Conservation (phyloP, 2,797 vertebrate species). For the Peromyscus melanophrys region DNA sequence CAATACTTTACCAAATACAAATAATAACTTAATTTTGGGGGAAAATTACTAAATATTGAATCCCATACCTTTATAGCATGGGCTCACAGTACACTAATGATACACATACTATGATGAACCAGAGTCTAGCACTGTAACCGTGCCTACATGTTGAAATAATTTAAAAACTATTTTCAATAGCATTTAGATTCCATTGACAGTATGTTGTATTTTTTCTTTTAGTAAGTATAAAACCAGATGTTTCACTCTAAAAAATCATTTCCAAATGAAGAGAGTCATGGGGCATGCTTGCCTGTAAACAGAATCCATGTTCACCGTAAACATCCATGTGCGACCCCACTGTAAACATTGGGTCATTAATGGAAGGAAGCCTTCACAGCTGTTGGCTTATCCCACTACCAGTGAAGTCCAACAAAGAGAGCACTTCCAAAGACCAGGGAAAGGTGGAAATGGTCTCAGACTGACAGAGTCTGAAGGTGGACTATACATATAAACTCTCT, state of each 20-base stretch:
- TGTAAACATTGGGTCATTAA: neutral
- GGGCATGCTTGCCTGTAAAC: constrained; percentile 60
- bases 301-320: constrained; percentile 48
- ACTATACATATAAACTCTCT: constrained; percentile 41
- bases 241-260: constrained; percentile 73
- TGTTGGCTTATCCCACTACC: constrained; percentile 79
- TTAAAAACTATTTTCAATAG: constrained; percentile 82
- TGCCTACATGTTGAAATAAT: constrained; percentile 78
- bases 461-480: constrained; percentile 64
- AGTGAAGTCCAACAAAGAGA: constrained; percentile 72
- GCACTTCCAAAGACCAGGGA: neutral
- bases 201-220: constrained; percentile 80
- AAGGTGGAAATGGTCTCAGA: neutral
- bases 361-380: constrained; percentile 83
- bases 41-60: constrained; percentile 67
- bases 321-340: constrained; percentile 61
- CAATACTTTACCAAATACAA: constrained; percentile 63
- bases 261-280: constrained; percentile 77
- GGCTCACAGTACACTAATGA: constrained; percentile 76
- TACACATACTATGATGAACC: constrained; percentile 70
- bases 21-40: constrained; percentile 71
- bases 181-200: constrained; percentile 74
- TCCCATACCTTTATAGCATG: constrained; percentile 62
- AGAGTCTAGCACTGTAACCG: constrained; percentile 73
- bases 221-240: constrained; percentile 81